Base-by-base conservation (phyloP, 2,797 vertebrate species). In the Morelia viridis region DNA sequence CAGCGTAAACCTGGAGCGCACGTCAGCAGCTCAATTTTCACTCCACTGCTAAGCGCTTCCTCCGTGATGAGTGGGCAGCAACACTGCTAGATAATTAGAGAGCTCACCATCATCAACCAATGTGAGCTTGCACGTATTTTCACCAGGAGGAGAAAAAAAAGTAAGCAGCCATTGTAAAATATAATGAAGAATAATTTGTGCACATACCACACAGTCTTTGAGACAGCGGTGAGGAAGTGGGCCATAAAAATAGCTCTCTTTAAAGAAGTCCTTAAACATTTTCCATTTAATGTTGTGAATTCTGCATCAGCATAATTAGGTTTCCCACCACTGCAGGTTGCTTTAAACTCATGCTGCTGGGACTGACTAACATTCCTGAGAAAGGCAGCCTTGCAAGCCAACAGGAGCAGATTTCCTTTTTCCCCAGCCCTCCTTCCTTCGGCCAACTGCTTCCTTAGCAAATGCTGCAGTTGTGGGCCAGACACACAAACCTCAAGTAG, bases 101-200 rank as follows among this genome's bases (percentile, higher is more conserved):
- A 94, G 92, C 95, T 96, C 50, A 95, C 96, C 96, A 96, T 89
- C 96, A 96, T 95, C 87, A 89, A 22, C 91, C 94, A 95, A 96
- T 87, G 95, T 95, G 93, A 95, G 97, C 97, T 97, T 97, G 96
- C 96, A 96, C 93, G 62, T 96, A 96, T 97, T 97, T 98, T 97
- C 97, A 97, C 98, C 13, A 15, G 26, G 11, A 9, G 60, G 7
- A 15, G 22, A 97, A 97, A 98, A n/a, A 65, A 31, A 71, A 80
- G 19, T 41, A 46, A 98, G 53, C 35, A 80, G 57, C 35, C 65
- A 97, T 95, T 0, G 96, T 95, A 96, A 97, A 97, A 97, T 94
- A 96, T 95, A 96, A 96, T 96, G 53, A 93, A 91, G 94, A 97
- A 94, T 95, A 96, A 95, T 95, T 31, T 97, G 97, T 97, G 97